Conservation (phyloP, 2,888 invertebrate species). For the Phengaris alcon region DNA sequence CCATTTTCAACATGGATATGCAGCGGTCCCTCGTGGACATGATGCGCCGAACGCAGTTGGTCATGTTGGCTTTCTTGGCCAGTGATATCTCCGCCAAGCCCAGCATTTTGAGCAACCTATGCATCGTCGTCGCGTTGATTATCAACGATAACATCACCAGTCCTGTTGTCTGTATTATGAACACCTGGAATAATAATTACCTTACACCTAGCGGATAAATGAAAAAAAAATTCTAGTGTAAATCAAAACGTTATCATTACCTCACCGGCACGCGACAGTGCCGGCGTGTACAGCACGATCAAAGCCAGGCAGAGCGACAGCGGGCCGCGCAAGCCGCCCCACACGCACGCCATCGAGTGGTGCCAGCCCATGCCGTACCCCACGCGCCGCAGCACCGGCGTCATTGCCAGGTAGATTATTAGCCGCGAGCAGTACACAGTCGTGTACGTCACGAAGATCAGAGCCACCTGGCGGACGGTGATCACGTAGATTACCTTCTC, state of each 20-base stretch:
- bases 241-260: conserved; percentile 42
- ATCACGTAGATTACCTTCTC: conserved; percentile 70
- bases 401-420: conserved; percentile 71
- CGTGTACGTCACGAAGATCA: conserved; percentile 68
- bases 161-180: conserved; percentile 79
- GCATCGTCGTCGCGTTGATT: conserved; percentile 79
- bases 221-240: too few species aligned
- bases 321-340: conserved; percentile 82
- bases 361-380: conserved; percentile 81
- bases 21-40: conserved; percentile 70
- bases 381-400: conserved; percentile 71
- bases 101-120: conserved; percentile 69
- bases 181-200: conserved; percentile 51
- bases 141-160: conserved; percentile 78
- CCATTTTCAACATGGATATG: conserved; percentile 79
- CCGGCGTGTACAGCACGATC: conserved; percentile 70
- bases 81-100: conserved; percentile 74
- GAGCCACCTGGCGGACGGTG: conserved; percentile 57
- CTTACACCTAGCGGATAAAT: too few species aligned
- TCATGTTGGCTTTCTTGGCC: conserved; percentile 78
- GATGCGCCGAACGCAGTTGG: conserved; percentile 73
- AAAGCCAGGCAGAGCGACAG: conserved; percentile 79
- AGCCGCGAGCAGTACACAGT: conserved; percentile 70
- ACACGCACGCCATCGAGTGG: conserved; percentile 78
- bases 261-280: conserved; percentile 57